Evolutionary conservation across 2,888 invertebrate genomes (phyloP).

Genomic region (Chrysolina americana): DNA sequence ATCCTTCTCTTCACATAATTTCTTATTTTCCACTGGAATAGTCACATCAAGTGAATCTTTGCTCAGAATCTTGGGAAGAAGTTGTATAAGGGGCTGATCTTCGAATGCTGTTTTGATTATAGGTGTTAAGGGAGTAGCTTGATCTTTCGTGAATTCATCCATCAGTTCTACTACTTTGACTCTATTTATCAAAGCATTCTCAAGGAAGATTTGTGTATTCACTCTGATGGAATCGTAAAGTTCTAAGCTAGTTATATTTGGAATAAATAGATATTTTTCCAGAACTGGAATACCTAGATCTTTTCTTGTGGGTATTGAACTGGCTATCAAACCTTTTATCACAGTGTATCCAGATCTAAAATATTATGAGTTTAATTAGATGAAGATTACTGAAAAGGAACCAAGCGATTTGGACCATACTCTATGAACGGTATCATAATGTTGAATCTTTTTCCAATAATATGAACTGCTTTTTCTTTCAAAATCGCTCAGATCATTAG

Average conservation of each 20-base stretch:
- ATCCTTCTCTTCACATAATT: slow-evolving; percentile 67
- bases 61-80: slow-evolving; percentile 74
- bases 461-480: no score
- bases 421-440: no score
- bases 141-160: slow-evolving; percentile 58
- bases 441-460: no score
- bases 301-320: slow-evolving; percentile 79
- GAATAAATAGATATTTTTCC: slow-evolving; percentile 82
- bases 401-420: no score
- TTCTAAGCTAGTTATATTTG: slow-evolving; percentile 70
- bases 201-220: slow-evolving; percentile 80
- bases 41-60: slow-evolving; percentile 62
- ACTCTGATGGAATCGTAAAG: slow-evolving; percentile 70
- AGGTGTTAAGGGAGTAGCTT: slow-evolving; percentile 71
- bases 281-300: slow-evolving; percentile 83
- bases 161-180: slow-evolving; percentile 65
- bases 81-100: slow-evolving; percentile 80
- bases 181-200: slow-evolving; percentile 75
- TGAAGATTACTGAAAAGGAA: no score
- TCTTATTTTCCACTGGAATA: slow-evolving; percentile 76
- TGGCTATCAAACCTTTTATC: slow-evolving; percentile 83
- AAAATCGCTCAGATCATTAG: no score
- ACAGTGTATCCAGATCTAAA: slow-evolving; percentile 82
- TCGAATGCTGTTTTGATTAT: slow-evolving; percentile 75
- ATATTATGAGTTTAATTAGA: no score